Evolutionary conservation across 2,113 vertebrate genomes (phyloP), one percentile per base, ranked within the genome.

Genomic region (Pterocles orientalis): DNA sequence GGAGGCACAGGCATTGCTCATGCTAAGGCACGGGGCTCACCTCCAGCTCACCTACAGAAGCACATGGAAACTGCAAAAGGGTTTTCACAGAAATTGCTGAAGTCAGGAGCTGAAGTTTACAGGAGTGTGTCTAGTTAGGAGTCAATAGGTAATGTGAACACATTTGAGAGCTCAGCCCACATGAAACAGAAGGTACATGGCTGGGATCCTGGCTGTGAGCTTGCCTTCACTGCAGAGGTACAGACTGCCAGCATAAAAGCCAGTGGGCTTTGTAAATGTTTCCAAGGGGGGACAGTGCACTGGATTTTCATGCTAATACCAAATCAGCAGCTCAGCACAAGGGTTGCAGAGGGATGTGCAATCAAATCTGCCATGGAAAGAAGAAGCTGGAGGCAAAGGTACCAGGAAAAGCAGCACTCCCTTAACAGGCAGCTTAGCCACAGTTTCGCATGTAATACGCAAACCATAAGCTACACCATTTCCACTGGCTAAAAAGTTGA

Each of bases 161-260:
- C 1, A 1, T 60, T 6, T 47, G 69, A 70, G 31, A 66, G 39
- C 25, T 17, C 51, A 86, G 33, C 43, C 58, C 43, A 45, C 7
- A 14, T 1, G 3, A 61, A 81, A 56, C 20, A 68, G 0, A 2
- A 71, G 18, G 10, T 10, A 28, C 0, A 0, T 18, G 26, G 17
- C 39, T 87, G 1, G 2, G n/a, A 72, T 53, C 36, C 26, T 29
- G 39, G 6, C 65, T 65, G 16, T 9, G 70, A 24, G 14, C 21
- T 66, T 7, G 2, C 39, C 54, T 58, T 58, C 25, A 4, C 43
- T 39, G 56, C 19, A 56, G 14, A 11, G 9, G 8, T 5, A 29
- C 2, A 14, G 7, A 11, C 11, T 36, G 23, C 25, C 21, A 33
- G 34, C 8, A 64, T 28, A 60, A 77, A 58, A 82, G 61, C 39